phyloP scores from a whole-genome alignment of 2,113 vertebrate genomes.

The Aptenodytes patagonicus region DNA sequence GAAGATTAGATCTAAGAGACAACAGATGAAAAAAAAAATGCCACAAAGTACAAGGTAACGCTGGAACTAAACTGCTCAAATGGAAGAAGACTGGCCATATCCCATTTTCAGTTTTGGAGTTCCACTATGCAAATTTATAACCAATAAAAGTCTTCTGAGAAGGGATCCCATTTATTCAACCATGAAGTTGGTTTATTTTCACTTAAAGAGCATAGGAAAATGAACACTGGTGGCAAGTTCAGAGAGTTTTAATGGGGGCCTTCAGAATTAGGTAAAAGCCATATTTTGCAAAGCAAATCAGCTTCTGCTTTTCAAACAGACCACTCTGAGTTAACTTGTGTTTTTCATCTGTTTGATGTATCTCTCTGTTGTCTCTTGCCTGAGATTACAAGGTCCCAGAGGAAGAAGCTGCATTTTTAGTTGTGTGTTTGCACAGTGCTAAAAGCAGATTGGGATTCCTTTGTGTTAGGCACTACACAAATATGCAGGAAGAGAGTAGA shows the following conservation, averaged over 20 bases:
- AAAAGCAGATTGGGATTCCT: conserved; percentile 46
- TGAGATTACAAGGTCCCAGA: conserved; percentile 18
- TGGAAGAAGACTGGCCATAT: background rate
- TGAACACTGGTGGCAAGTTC: background rate
- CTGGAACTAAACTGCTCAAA: background rate
- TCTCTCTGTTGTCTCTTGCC: background rate
- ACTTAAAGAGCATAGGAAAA: background rate
- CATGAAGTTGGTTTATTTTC: background rate
- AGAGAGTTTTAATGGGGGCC: background rate
- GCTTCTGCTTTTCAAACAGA: background rate
- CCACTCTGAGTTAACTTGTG: background rate
- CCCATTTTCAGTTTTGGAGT: background rate
- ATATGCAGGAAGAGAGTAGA: conserved; percentile 1
- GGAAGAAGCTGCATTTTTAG: conserved; percentile 30
- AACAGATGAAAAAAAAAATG: background rate
- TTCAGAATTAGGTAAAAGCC: background rate
- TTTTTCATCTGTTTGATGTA: background rate
- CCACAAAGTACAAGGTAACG: background rate
- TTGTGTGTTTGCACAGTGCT: conserved; percentile 32
- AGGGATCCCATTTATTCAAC: background rate
- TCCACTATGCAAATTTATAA: background rate
- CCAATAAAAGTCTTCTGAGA: background rate
- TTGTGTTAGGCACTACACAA: conserved; percentile 28
- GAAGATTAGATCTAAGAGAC: background rate
- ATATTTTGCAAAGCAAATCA: background rate